Base-by-base conservation (phyloP, 1,140 invertebrate genomes). In the Drosophila lacteicornis region DNA sequence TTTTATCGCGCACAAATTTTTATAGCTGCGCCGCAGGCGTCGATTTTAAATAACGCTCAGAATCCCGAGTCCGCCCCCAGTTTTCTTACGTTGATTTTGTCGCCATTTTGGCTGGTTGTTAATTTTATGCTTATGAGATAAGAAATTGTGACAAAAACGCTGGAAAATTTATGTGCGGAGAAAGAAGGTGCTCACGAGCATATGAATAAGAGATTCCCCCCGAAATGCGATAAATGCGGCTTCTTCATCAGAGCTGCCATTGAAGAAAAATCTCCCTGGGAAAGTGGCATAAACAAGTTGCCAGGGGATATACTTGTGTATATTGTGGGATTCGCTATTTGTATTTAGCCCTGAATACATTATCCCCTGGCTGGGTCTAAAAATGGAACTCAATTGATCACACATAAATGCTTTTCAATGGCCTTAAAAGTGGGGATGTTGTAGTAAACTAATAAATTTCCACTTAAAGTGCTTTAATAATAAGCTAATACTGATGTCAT, bases 1-100 rank as follows among this genome's bases (percentile, higher is more conserved):
- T 84, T 88, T 88, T 88, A 88, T 88, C 85, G 84, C 81, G 80
- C 85, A 88, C 85, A 88, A 88, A 88, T 88, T 88, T 87, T 88
- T 88, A 88, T 88, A 75, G 84, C 84, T 63, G 43, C 69, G 74
- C 85, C 84, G 45, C 74, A 78, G 81, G 84, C 84, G 84, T 84
- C 84, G 81, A 90, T 88, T 90, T 80, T 77, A 84, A 87, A 90
- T 81, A 80, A 79, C 76, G 82, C 33, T 58, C 49, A 43, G 46
- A 40, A 57, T 55, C 49, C 30, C 47, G 36, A 25, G 36, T 50
- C 47, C 33, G 9, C 33, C 30, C 15, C 27, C 11, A 33, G 22
- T 42, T n/a, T 53, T 45, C 74, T 76, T 58, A 59, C 71, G 71
- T 83, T 83, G 84, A 83, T 88, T 88, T 88, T 84, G 83, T 60